These are phyloP conservation scores for Stratiomys singularior DNA, from an alignment of 2,888 invertebrate genomes.

Conservation along the genomic window DNA sequence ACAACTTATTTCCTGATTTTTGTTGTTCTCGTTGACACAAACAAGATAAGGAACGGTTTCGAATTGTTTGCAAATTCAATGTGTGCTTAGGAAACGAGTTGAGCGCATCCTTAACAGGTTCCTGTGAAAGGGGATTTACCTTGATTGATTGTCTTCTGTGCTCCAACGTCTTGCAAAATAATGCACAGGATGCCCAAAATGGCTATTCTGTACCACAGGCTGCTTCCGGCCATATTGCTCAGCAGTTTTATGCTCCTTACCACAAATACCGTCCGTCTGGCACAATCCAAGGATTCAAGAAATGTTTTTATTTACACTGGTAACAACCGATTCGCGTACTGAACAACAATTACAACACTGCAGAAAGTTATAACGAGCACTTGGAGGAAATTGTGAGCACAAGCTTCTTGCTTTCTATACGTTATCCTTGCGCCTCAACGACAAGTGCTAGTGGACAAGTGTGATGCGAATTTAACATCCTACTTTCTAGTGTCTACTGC, in stretches of 20 bases:
- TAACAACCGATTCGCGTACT: neutral
- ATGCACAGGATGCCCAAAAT: slow-evolving; percentile 11
- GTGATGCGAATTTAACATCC: neutral
- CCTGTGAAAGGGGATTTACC: slow-evolving; percentile 4
- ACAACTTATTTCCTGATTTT: no score
- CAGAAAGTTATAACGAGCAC: neutral
- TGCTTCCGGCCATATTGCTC: neutral
- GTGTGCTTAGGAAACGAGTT: no score
- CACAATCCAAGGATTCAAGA: neutral
- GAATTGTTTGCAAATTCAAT: no score
- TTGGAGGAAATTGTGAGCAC: neutral
- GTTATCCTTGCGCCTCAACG: slow-evolving; percentile 19
- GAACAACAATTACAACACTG: neutral
- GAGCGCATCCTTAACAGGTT: neutral
- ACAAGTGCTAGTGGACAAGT: neutral
- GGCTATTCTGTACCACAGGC: slow-evolving; percentile 14
- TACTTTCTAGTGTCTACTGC: slow-evolving; percentile 7
- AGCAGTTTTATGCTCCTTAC: neutral
- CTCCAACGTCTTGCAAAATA: neutral
- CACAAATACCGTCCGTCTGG: neutral
- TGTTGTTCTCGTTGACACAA: neutral
- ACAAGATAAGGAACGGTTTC: no score
- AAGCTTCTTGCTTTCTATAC: neutral
- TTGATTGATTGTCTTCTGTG: slow-evolving; percentile 28
- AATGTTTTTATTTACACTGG: neutral